A percentile compares a stretch with the other conserved stretches of the same genome.
Evolutionary conservation across 2,113 vertebrate species (phyloP).

Genomic region (Saccopteryx leptura): DNA sequence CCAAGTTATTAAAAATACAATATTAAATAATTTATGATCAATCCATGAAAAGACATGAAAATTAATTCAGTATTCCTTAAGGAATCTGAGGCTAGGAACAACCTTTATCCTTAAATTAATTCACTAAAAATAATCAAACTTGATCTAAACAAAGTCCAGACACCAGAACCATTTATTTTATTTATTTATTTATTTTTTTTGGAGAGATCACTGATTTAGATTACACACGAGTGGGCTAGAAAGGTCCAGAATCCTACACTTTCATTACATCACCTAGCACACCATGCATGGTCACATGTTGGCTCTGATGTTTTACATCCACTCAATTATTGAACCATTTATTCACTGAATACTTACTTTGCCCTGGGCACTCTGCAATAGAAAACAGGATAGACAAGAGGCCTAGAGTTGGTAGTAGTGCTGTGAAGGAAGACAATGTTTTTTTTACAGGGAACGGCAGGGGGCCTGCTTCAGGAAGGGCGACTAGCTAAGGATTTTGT

Average conservation of each 20-base stretch:
- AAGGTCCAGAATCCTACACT: neutral
- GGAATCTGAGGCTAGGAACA: neutral
- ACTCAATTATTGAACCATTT: neutral
- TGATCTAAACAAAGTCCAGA: neutral
- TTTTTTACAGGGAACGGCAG: neutral
- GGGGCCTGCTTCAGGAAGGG: neutral
- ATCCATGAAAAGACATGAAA: conserved; percentile 35
- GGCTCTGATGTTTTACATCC: neutral
- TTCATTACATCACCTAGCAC: neutral
- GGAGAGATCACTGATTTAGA: neutral
- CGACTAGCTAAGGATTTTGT: neutral
- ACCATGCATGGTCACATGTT: neutral
- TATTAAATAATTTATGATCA: conserved; percentile 50
- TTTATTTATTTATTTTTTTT: neutral
- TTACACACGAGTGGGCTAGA: neutral
- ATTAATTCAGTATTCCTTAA: conserved; percentile 26
- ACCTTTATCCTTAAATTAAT: neutral
- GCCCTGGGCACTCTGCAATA: neutral
- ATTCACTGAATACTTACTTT: neutral
- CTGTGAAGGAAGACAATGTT: neutral
- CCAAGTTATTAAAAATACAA: conserved; percentile 47
- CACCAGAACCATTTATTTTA: neutral
- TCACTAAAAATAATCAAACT: conserved; percentile 13
- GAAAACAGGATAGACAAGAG: neutral
- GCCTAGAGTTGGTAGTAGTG: neutral